Base-by-base conservation (phyloP, 2,113 vertebrate genomes). In the Strix aluco region DNA sequence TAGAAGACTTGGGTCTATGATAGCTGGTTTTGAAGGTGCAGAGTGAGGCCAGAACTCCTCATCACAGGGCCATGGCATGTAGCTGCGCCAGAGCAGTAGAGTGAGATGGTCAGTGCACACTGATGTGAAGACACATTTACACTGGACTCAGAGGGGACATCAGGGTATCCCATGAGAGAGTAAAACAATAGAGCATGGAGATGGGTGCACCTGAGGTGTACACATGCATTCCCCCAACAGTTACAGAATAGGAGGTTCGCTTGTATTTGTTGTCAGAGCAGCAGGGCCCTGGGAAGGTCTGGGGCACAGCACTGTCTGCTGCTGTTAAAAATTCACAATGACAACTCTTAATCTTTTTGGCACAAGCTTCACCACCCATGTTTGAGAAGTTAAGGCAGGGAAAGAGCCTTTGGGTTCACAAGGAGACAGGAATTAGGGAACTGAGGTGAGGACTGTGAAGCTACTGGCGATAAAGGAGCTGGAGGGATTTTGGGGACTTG, bases 1-100 rank as follows among this genome's bases (percentile, higher is more conserved):
- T 44, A 52, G 42, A 69, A 74, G 26, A 52, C 40, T 13, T 23
- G 9, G 9, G 15, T 34, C 59, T 73, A 47, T 0, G 2, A 26
- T 15, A 54, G 38, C 55, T 70, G 34, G 9, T 59, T 63, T 65
- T 8, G 5, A 36, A 86, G 57, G n/a, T n/a, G 38, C 70, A 54
- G 55, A 38, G 34, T 6, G 27, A 23, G 5, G 17, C 55, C 55
- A 54, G 61, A 70, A 42, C 21, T n/a, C 30, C 44, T 30, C 1
- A 2, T 34, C 52, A n/a, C 1, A 1, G 19, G 49, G 23, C 22
- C 1, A 0, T 23, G 74, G 49, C 38, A 42, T 12, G 21, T 3
- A 38, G 51, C 42, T 42, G 42, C 15, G 52, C 18, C 11, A 40
- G 34, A 22, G 54, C 29, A 22, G 30, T 6, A 15, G 44, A 15